phyloP scores from a whole-genome alignment of 2,113 vertebrate species.

The Pongo pygmaeus region DNA sequence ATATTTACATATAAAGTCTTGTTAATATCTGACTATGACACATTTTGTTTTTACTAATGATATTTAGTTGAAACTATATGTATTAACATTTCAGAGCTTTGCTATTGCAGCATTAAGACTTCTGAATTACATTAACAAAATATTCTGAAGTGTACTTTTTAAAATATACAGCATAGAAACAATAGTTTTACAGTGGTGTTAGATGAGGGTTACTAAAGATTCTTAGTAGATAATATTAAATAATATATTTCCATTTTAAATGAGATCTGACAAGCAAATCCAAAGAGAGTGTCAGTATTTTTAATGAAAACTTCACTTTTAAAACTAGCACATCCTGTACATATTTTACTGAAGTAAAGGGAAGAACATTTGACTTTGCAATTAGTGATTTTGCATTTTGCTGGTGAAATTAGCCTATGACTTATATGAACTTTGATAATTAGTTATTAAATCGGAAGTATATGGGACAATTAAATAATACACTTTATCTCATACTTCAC shows the following conservation, averaged over 20 bases:
- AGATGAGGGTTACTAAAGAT: not conserved
- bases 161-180: no score
- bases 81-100: not conserved
- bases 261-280: not conserved
- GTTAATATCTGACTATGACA: not conserved
- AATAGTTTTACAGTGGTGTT: not conserved
- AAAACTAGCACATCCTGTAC: constrained; percentile 27
- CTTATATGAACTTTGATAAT: constrained; percentile 49
- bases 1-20: not conserved
- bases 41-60: not conserved
- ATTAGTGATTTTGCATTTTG: constrained; percentile 17
- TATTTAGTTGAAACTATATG: not conserved
- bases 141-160: not conserved
- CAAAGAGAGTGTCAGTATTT: not conserved
- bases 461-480: constrained; percentile 60
- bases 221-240: not conserved
- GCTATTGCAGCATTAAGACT: not conserved
- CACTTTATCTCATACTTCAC: not conserved
- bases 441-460: not conserved
- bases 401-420: constrained; percentile 24
- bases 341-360: constrained; percentile 11
- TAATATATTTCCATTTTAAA: not conserved
- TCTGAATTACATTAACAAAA: not conserved
- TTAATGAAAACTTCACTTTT: constrained; percentile 35
- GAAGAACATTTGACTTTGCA: not conserved